Base-by-base conservation (phyloP, 2,888 invertebrate genomes). In the Hermodice carunculata region DNA sequence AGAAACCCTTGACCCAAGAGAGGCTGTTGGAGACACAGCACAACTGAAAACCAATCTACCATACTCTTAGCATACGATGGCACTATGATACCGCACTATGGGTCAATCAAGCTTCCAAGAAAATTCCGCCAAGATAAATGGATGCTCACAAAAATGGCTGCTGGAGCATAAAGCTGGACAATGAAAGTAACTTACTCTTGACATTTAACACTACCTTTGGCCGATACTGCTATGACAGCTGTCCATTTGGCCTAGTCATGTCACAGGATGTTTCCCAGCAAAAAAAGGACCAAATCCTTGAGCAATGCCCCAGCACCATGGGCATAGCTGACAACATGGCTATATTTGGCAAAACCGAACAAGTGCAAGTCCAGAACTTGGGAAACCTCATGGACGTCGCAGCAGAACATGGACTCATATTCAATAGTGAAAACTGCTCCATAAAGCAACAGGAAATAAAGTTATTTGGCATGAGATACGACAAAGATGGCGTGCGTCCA, bases 361-460 rank as follows among this genome's bases (percentile, higher is more conserved):
- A 42, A 29, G 71, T 72, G 54, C 76, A 72, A 62, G 67, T 69
- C 59, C 40, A 29, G 4, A 67, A 61, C 14, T 43, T 73, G n/a
- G 3, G 17, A 5, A 66, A 52, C 48, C n/a, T 58, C 22, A 17
- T 53, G 5, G 8, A 37, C 46, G 17, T 31, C 26, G 40, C 14
- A 17, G n/a, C 40, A 19, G 2, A 37, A 14, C 11, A 37, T 14
- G 40, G 40, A 11, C 40, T 37, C 17, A 37, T 37, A 14, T 37
- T 37, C n/a, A n/a, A n/a, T n/a, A n/a, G n/a, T n/a, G n/a, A n/a
- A n/a, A n/a, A n/a, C n/a, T n/a, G n/a, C n/a, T n/a, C n/a, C n/a
- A n/a, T n/a, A n/a, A n/a, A n/a, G n/a, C n/a, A n/a, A n/a, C n/a
- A n/a, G n/a, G n/a, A 11, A 11, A 61, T 71, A 19, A 44, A 56